Evolutionary conservation across 2,888 invertebrate species (phyloP).

Genomic region (Drosophila mercatorum): DNA sequence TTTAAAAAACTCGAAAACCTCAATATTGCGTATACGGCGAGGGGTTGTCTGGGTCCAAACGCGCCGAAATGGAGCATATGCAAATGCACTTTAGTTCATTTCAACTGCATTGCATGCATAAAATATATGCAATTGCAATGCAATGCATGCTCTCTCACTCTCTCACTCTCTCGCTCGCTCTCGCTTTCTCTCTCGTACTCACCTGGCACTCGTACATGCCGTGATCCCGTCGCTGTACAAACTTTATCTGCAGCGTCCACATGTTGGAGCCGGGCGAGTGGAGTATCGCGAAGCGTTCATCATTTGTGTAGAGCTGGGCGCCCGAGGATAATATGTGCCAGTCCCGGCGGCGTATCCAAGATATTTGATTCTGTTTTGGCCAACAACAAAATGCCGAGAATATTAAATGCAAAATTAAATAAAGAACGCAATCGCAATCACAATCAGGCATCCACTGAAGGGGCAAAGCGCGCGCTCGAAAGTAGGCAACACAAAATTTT

Average conservation of each 20-base stretch:
- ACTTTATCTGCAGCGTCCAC: conserved; percentile 97
- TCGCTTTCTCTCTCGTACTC: conserved; percentile 64
- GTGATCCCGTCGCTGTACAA: conserved; percentile 96
- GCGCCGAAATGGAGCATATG: conserved; percentile 60
- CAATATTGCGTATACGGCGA: conserved; percentile 52
- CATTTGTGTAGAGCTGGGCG: conserved; percentile 95
- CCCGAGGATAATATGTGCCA: conserved; percentile 97
- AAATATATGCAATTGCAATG: conserved; percentile 57
- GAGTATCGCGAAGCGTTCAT: conserved; percentile 92
- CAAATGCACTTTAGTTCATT: conserved; percentile 78
- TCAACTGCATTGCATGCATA: conserved; percentile 76
- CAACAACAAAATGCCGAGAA: conserved; percentile 25
- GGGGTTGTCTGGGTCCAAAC: conserved; percentile 1
- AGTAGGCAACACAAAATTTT: conserved; percentile 42
- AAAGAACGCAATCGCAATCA: conserved; percentile 11
- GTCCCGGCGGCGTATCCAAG: conserved; percentile 95
- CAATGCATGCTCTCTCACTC: not conserved
- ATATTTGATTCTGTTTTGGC: conserved; percentile 89
- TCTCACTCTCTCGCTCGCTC: not conserved
- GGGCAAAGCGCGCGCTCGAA: conserved; percentile 30
- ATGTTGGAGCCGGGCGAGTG: conserved; percentile 96
- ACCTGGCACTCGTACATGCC: conserved; percentile 98
- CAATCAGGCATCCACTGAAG: conserved; percentile 23
- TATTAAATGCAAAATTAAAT: conserved; percentile 7
- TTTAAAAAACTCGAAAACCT: conserved; percentile 52